Percentiles rank a stretch among this genome's conserved stretches.
These are phyloP conservation scores for Hycleus phaleratus DNA, from an alignment of 1,140 invertebrate species.

Conservation along the genomic window DNA sequence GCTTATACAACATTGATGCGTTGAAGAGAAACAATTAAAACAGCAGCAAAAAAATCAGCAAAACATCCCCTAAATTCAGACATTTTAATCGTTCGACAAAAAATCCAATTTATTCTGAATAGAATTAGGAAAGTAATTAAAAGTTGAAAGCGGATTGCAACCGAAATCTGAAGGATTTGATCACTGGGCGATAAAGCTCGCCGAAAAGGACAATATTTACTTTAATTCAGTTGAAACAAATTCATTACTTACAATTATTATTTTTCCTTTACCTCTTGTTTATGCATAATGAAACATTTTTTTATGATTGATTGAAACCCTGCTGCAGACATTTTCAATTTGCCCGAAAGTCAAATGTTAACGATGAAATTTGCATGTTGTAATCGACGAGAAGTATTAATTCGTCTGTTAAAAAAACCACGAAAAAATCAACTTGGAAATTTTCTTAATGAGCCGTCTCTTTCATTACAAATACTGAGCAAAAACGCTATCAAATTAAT, in stretches of 20 bases:
- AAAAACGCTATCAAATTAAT: too few species aligned
- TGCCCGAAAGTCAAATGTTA: too few species aligned
- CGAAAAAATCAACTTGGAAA: too few species aligned
- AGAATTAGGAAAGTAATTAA: conserved; percentile 8
- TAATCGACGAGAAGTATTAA: too few species aligned
- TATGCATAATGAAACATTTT: not conserved
- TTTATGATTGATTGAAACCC: too few species aligned
- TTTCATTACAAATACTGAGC: too few species aligned
- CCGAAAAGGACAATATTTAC: not conserved
- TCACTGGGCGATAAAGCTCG: too few species aligned
- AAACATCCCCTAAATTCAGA: not conserved
- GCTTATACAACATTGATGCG: not conserved
- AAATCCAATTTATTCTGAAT: conserved; percentile 2
- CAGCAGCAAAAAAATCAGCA: not conserved
- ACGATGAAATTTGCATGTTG: too few species aligned
- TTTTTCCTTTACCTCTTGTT: not conserved
- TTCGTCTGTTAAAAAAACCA: too few species aligned
- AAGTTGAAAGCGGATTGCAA: conserved; percentile 1
- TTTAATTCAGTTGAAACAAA: not conserved
- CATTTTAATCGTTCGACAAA: not conserved
- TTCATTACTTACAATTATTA: not conserved
- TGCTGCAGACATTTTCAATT: too few species aligned
- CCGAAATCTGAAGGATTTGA: too few species aligned
- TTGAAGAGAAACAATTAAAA: not conserved
- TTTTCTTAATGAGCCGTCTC: too few species aligned